These are phyloP conservation scores for Netelia inedita DNA, from an alignment of 2,888 invertebrate genomes.

Conservation along the genomic window DNA sequence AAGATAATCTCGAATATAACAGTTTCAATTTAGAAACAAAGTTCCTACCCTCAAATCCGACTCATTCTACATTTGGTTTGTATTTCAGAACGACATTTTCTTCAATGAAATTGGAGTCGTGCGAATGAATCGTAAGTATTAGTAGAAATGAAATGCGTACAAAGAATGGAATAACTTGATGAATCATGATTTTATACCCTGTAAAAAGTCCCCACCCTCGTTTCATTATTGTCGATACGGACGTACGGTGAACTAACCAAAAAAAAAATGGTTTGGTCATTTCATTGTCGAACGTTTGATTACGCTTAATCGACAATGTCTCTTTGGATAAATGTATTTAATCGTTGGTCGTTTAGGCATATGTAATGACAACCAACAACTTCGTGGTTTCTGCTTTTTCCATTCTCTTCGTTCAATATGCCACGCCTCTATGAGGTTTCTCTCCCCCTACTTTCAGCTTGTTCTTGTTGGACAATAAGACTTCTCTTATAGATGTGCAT, in stretches of 20 bases:
- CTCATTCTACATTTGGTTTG: no score
- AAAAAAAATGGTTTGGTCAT: background rate
- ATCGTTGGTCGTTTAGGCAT: background rate
- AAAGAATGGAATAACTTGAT: constrained; percentile 12
- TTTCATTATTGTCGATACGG: background rate
- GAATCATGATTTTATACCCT: constrained; percentile 15
- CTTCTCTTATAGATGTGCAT: constrained; percentile 9
- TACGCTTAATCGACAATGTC: constrained; percentile 12
- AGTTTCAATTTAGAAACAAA: constrained; percentile 31
- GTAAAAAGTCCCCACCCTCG: background rate
- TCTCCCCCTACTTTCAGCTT: constrained; percentile 42
- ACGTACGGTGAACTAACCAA: background rate
- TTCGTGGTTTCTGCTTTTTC: constrained; percentile 14
- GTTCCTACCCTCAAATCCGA: background rate
- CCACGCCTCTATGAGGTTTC: constrained; percentile 76
- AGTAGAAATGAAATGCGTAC: constrained; percentile 10
- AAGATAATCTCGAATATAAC: constrained; percentile 76
- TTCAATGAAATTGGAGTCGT: background rate
- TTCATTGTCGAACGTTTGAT: background rate
- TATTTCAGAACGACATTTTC: constrained; percentile 3
- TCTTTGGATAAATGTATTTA: background rate
- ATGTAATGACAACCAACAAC: background rate
- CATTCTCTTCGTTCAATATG: constrained; percentile 54
- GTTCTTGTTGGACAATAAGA: background rate
- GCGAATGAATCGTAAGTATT: constrained; percentile 10